phyloP scores from a whole-genome alignment of 2,888 invertebrate species.

The Phengaris alcon region DNA sequence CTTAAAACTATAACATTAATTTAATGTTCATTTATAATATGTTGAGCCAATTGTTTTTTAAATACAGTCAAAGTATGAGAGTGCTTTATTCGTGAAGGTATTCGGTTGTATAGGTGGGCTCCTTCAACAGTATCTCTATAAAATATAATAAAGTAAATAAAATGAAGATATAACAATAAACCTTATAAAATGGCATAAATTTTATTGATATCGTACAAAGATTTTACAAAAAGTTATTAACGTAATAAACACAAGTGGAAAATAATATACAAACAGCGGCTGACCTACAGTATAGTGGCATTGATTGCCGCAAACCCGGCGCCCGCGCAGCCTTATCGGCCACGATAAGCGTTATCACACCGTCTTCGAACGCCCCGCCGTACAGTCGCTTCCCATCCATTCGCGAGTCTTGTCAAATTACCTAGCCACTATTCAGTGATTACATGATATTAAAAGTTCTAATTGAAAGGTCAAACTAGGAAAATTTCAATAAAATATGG shows the following conservation, averaged over 20 bases:
- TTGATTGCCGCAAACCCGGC: constrained; percentile 31
- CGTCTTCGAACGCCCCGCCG: constrained; percentile 21
- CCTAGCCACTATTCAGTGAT: background rate
- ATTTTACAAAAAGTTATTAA: constrained; percentile 12
- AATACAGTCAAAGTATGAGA: too few species aligned
- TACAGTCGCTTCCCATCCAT: background rate
- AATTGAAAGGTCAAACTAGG: too few species aligned
- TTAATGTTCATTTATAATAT: too few species aligned
- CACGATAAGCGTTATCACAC: constrained; percentile 28
- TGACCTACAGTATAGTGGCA: constrained; percentile 30
- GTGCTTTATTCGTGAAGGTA: too few species aligned
- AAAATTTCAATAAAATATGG: too few species aligned
- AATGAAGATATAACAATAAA: background rate
- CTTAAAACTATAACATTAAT: too few species aligned
- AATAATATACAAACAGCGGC: constrained; percentile 24
- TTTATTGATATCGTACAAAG: background rate
- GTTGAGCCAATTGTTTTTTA: too few species aligned
- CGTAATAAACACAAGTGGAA: constrained; percentile 11
- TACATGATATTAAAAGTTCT: too few species aligned
- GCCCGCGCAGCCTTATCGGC: constrained; percentile 26
- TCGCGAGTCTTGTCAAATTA: background rate
- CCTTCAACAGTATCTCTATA: too few species aligned
- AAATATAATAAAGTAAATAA: background rate
- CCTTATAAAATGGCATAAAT: background rate
- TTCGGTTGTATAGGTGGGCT: too few species aligned